Evolutionary conservation across 2,888 invertebrate species (phyloP).

Genomic region (Plebejus melissa): DNA sequence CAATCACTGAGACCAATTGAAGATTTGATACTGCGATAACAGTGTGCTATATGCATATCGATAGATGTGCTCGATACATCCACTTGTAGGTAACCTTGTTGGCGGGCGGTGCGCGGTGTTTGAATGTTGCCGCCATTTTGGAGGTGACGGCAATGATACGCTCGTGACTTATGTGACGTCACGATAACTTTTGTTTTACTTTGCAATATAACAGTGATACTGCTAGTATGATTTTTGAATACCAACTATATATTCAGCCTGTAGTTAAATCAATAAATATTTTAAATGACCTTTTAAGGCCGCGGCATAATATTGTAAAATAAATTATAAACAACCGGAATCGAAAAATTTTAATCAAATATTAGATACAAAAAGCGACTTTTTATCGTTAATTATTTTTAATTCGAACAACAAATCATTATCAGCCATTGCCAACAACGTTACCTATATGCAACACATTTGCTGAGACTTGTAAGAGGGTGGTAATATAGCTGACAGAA

Average conservation of each 20-base stretch:
- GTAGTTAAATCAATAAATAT: background rate
- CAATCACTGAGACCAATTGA: constrained; percentile 71
- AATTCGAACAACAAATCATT: background rate
- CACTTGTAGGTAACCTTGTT: constrained; percentile 41
- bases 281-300: background rate
- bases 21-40: constrained; percentile 47
- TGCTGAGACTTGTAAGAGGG: constrained; percentile 35
- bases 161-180: constrained; percentile 11
- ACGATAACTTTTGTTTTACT: constrained; percentile 9
- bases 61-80: constrained; percentile 59
- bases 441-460: constrained; percentile 35
- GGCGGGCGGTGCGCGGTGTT: constrained; percentile 16
- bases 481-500: constrained; percentile 34
- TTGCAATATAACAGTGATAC: background rate
- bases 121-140: background rate
- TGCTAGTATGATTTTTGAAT: background rate
- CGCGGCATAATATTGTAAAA: too few species aligned
- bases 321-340: too few species aligned
- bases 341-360: too few species aligned
- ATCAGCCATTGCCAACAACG: constrained; percentile 27
- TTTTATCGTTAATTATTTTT: background rate
- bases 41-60: constrained; percentile 49
- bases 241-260: background rate
- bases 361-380: too few species aligned
- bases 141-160: background rate